Evolutionary conservation across 2,797 vertebrate species (phyloP).

Genomic region (Melanotaenia trifasciata): DNA sequence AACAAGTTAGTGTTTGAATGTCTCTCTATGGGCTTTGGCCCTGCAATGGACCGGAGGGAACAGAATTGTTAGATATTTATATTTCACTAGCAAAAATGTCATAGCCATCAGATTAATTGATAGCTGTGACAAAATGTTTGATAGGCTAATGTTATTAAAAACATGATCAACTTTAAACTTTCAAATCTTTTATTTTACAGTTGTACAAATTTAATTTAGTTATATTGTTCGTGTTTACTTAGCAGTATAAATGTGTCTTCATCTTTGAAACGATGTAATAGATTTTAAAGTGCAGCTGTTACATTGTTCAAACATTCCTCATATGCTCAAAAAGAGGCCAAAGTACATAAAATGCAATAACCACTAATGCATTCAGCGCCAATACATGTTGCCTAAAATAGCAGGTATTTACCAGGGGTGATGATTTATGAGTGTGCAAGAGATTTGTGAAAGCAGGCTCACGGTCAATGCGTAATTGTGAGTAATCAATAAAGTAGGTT

Average conservation of each 20-base stretch:
- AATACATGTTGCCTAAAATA: slow-evolving; percentile 57
- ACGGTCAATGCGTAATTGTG: slow-evolving; percentile 21
- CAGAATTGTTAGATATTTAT: no score
- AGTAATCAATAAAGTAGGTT: slow-evolving; percentile 36
- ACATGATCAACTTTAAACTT: no score
- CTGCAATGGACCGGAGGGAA: no score
- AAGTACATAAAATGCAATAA: slow-evolving; percentile 14
- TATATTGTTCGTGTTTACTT: background rate
- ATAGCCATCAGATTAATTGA: no score
- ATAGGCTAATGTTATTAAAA: no score
- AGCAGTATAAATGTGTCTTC: background rate
- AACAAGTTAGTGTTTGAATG: no score
- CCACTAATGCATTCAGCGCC: slow-evolving; percentile 23
- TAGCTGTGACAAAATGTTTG: no score
- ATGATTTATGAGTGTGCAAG: slow-evolving; percentile 66
- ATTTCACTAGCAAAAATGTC: no score
- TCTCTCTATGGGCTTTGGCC: no score
- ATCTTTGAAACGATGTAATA: background rate
- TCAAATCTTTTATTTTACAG: no score
- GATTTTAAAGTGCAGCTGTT: background rate
- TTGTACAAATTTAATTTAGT: background rate
- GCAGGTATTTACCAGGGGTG: slow-evolving; percentile 55
- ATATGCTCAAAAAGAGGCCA: slow-evolving; percentile 11
- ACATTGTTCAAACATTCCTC: background rate
- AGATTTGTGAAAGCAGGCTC: slow-evolving; percentile 49